Evolutionary conservation across 2,888 invertebrate genomes (phyloP).

Genomic region (Hirtodrosophila confusa): DNA sequence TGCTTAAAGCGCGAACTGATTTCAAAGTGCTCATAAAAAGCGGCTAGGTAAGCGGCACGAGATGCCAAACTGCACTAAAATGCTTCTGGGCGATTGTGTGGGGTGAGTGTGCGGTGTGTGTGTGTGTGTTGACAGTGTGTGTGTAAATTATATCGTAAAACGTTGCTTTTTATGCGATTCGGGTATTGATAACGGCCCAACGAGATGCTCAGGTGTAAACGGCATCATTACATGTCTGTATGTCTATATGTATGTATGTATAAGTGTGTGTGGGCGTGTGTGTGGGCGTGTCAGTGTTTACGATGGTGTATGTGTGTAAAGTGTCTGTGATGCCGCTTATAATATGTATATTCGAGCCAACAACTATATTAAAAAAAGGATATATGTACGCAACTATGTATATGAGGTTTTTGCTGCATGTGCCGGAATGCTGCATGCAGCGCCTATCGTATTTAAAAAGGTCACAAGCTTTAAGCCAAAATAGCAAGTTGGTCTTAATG

Average conservation of each 20-base stretch:
- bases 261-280: neutral
- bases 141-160: conserved; percentile 77
- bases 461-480: conserved; percentile 7
- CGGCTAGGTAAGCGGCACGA: conserved; percentile 52
- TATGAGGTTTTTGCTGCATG: conserved; percentile 20
- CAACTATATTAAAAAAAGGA: neutral
- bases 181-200: conserved; percentile 71
- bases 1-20: conserved; percentile 75
- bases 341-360: conserved; percentile 21
- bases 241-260: neutral
- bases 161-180: conserved; percentile 72
- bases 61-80: conserved; percentile 52
- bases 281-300: conserved; percentile 13
- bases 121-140: conserved; percentile 29
- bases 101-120: conserved; percentile 8
- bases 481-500: conserved; percentile 6
- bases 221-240: conserved; percentile 58
- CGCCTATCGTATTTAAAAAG: conserved; percentile 9
- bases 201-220: conserved; percentile 74
- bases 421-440: conserved; percentile 33
- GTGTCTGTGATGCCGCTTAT: conserved; percentile 62
- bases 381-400: conserved; percentile 11
- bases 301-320: conserved; percentile 46
- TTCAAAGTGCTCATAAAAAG: conserved; percentile 75
- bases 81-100: conserved; percentile 22